Percentiles rank a stretch among this genome's conserved stretches.
These are phyloP conservation scores for Oedothorax gibbosus DNA, from an alignment of 1,140 invertebrate genomes.

Conservation along the genomic window DNA sequence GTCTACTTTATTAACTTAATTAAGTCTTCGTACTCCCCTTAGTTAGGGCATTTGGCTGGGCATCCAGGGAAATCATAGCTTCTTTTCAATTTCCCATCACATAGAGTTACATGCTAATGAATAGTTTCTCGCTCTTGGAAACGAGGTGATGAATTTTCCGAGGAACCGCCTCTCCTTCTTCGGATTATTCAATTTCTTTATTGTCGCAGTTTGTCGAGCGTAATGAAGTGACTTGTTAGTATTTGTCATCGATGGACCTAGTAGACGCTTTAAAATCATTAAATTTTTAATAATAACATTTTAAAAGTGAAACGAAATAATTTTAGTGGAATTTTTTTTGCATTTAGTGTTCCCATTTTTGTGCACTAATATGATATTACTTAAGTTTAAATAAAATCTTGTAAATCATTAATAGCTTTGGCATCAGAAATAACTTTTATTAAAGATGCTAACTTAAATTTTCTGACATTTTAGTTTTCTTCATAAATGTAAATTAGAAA, in stretches of 20 bases:
- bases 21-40: constrained; percentile 17
- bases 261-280: too few relatives aligned
- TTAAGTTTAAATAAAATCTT: too few relatives aligned
- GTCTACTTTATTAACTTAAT: constrained; percentile 56
- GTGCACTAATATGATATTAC: too few relatives aligned
- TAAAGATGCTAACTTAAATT: too few relatives aligned
- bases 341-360: too few relatives aligned
- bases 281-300: too few relatives aligned
- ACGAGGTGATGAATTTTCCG: constrained; percentile 38
- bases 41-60: neutral
- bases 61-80: constrained; percentile 45
- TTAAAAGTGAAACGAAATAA: too few relatives aligned
- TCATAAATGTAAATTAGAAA: too few relatives aligned
- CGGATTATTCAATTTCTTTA: constrained; percentile 48
- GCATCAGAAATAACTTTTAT: too few relatives aligned
- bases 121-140: constrained; percentile 42
- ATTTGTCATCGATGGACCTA: neutral
- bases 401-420: too few relatives aligned
- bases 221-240: constrained; percentile 19
- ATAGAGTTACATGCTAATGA: constrained; percentile 48
- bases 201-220: neutral
- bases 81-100: constrained; percentile 51
- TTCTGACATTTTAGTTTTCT: too few relatives aligned
- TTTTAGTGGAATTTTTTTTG: too few relatives aligned
- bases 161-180: neutral